Percentiles rank a stretch among this genome's conserved stretches.
phyloP scores from a whole-genome alignment of 2,113 vertebrate genomes.

The Xenopus laevis region DNA sequence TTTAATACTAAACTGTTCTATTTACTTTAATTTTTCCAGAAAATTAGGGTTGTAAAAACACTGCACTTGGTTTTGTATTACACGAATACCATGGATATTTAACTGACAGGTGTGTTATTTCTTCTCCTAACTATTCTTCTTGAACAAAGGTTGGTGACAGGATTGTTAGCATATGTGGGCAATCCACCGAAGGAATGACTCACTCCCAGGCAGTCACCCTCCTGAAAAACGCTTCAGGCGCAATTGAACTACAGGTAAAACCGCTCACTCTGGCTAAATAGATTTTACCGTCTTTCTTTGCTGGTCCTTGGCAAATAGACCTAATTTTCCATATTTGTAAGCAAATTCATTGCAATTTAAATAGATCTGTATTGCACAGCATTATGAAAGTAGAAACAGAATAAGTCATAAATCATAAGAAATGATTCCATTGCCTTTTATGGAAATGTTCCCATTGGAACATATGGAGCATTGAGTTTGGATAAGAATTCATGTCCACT shows the following conservation, averaged over 20 bases:
- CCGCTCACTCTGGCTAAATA: background rate
- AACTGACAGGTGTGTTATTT: background rate
- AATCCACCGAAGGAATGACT: constrained; percentile 85
- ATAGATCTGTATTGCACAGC: no score
- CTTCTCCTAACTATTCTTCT: background rate
- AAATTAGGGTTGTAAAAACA: background rate
- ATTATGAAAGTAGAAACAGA: no score
- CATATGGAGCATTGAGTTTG: no score
- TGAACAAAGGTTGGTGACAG: constrained; percentile 84
- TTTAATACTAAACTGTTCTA: no score
- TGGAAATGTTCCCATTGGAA: no score
- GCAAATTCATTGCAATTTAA: background rate
- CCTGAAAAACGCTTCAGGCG: constrained; percentile 84
- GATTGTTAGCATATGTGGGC: constrained; percentile 87
- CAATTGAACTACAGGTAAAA: constrained; percentile 85
- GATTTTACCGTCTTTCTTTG: background rate
- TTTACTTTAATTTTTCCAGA: background rate
- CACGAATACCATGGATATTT: background rate
- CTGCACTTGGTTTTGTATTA: constrained; percentile 3
- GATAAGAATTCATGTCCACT: no score
- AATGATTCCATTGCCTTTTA: no score
- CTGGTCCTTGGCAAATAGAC: no score
- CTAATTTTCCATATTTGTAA: background rate
- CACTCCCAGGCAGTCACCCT: constrained; percentile 87
- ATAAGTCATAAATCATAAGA: no score